Percentiles rank a stretch among this genome's conserved stretches.
These are phyloP conservation scores for Stegophylla sp. DNA, from an alignment of 2,888 invertebrate genomes.

Conservation along the genomic window DNA sequence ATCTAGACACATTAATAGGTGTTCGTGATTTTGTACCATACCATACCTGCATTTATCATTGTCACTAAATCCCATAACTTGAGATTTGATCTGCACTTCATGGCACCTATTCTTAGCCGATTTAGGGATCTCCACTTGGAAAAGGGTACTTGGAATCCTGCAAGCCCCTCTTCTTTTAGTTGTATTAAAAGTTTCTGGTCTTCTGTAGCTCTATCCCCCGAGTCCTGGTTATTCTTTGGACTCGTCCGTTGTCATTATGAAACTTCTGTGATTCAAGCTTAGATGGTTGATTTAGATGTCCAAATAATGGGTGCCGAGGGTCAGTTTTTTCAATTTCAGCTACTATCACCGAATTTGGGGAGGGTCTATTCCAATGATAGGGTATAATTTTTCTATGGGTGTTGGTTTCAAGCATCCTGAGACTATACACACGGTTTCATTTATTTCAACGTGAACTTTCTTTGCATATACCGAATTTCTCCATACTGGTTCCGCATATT, in stretches of 20 bases:
- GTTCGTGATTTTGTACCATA: conserved; percentile 7
- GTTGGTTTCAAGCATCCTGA: no score
- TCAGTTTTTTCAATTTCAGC: no score
- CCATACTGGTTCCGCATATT: not conserved
- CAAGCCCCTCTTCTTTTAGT: not conserved
- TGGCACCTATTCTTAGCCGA: not conserved
- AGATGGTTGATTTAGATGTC: not conserved
- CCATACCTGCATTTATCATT: not conserved
- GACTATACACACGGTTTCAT: no score
- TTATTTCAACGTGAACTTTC: no score
- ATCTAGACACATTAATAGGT: no score
- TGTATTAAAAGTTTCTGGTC: not conserved
- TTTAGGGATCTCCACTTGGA: not conserved
- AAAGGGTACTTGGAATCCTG: not conserved
- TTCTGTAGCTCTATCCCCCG: conserved; percentile 2
- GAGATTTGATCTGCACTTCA: not conserved
- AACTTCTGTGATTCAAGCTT: conserved; percentile 36
- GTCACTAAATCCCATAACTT: not conserved
- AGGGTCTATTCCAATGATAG: no score
- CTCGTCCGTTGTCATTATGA: not conserved
- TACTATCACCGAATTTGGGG: no score
- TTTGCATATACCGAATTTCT: not conserved
- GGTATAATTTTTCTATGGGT: no score
- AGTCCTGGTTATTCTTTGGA: not conserved
- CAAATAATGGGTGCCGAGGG: no score